Base-by-base conservation (phyloP, 2,888 invertebrate species). In the Lordiphosa fenestrarum region DNA sequence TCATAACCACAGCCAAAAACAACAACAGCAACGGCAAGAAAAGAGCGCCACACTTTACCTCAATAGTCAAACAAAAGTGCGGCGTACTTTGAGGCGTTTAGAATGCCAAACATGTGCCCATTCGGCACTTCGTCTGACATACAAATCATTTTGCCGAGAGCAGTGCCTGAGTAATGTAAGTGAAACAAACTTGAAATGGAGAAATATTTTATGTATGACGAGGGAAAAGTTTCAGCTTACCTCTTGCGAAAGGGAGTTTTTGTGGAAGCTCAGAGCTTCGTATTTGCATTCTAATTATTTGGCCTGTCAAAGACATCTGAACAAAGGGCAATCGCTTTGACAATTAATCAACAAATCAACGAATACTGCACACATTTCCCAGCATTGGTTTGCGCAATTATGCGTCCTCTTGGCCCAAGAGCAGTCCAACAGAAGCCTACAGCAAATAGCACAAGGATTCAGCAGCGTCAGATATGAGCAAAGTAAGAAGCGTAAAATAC, bases 401-500 rank as follows among this genome's bases (percentile, higher is more conserved):
- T 66, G 50, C 61, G 49, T 39, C 48, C 42, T 58, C 48, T 54
- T 65, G 50, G 53, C 25, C 50, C 23, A 35, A 25, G 25, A 25
- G 25, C 25, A 25, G 25, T 25, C 2, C 25, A 7, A 25, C 25
- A 25, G 25, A 25, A 25, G 62, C 67, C 64, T 62, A 61, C 63
- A 64, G 33, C 49, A 64, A 69, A 64, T 62, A 56, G 58, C 63
- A 57, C 37, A 59, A 60, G 55, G 59, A 60, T 38, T 37, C 46
- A 21, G 30, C 58, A 39, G 46, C 13, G 52, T 10, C 19, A 53
- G 37, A 58, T 60, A 66, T 58, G 69, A 71, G 65, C 73, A 63
- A 60, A 80, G 71, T 73, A 70, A 80, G 76, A 77, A 72, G 74
- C 76, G 70, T 74, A 76, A 75, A 80, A 80, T 80, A 72, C 74